A percentile compares a stretch with the other conserved stretches of the same genome.
Evolutionary conservation across 2,888 invertebrate species (phyloP).

Genomic region (Melanostoma scalare): DNA sequence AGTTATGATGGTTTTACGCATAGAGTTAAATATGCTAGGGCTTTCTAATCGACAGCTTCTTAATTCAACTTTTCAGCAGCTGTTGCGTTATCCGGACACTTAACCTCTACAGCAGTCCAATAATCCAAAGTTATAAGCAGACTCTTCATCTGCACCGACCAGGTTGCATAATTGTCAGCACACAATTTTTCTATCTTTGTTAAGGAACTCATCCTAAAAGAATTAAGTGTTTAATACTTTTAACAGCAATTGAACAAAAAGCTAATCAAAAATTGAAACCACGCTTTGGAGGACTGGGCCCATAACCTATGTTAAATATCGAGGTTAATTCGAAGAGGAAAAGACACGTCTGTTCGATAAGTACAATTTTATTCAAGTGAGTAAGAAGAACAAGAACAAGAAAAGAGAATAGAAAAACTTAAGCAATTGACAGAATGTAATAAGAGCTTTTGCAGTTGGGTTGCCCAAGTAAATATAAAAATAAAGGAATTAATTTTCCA

Average conservation of each 20-base stretch:
- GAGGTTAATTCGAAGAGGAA: too few species aligned
- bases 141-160: conserved; percentile 20
- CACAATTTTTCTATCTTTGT: conserved; percentile 5
- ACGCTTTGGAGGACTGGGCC: conserved; percentile 6
- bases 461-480: too few species aligned
- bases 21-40: conserved; percentile 10
- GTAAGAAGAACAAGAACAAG: not conserved
- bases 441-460: conserved; percentile 4
- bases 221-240: not conserved
- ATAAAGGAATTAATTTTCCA: conserved; percentile 1
- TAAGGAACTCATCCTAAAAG: conserved; percentile 8
- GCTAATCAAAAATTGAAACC: not conserved
- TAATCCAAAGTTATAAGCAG: conserved; percentile 11
- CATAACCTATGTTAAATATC: conserved; percentile 4
- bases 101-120: conserved; percentile 11
- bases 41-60: conserved; percentile 10
- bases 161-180: conserved; percentile 7
- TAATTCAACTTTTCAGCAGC: conserved; percentile 2
- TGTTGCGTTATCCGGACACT: not conserved
- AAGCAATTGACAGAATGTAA: not conserved
- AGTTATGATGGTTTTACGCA: conserved; percentile 8
- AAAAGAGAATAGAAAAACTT: not conserved
- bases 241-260: not conserved
- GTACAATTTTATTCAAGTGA: conserved; percentile 75
- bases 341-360: too few species aligned